phyloP scores from a whole-genome alignment of 2,888 invertebrate species.

The Drosophila demipolita region DNA sequence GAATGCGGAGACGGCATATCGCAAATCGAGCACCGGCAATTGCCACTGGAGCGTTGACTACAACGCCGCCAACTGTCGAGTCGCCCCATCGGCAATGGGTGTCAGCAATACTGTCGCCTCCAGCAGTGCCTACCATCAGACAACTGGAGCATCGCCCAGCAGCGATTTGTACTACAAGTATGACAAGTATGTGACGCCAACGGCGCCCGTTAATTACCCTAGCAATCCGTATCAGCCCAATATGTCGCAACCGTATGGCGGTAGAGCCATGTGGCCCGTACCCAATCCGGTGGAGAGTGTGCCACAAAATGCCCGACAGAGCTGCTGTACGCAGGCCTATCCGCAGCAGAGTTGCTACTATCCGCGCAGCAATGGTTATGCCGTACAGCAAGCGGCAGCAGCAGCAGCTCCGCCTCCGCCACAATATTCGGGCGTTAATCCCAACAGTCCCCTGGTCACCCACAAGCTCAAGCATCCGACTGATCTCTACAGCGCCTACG shows the following conservation, averaged over 20 bases:
- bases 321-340: constrained; percentile 76
- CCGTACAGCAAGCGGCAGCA: constrained; percentile 5
- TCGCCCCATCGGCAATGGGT: constrained; percentile 21
- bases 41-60: constrained; percentile 79
- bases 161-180: constrained; percentile 69
- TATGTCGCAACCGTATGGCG: constrained; percentile 49
- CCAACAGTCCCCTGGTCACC: constrained; percentile 17
- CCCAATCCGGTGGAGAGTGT: constrained; percentile 34
- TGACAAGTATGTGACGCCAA: constrained; percentile 66
- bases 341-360: constrained; percentile 78
- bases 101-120: constrained; percentile 18
- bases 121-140: constrained; percentile 53
- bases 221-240: constrained; percentile 55
- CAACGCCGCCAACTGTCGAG: constrained; percentile 64
- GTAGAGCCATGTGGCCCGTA: constrained; percentile 67
- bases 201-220: constrained; percentile 30
- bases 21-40: constrained; percentile 57
- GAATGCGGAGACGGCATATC: constrained; percentile 52
- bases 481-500: constrained; percentile 76
- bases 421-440: constrained; percentile 40
- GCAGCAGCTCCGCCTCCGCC: constrained; percentile 26
- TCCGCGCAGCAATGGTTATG: constrained; percentile 60
- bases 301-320: constrained; percentile 61
- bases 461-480: constrained; percentile 77
- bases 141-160: constrained; percentile 16